phyloP scores from a whole-genome alignment of 2,797 vertebrate genomes.

The Kryptopterus vitreolus region DNA sequence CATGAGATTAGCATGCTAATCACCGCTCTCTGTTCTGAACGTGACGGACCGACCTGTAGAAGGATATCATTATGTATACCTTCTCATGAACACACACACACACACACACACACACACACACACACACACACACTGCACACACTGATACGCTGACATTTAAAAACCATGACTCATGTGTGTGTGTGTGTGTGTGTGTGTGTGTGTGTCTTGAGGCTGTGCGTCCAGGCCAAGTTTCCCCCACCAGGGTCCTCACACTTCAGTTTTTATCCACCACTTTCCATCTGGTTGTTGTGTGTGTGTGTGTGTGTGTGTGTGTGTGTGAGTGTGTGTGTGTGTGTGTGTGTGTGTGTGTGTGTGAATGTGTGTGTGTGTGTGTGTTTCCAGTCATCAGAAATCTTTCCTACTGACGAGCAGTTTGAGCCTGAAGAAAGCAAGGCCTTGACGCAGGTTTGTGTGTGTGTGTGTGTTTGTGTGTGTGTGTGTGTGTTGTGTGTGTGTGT shows the following conservation, averaged over 20 bases:
- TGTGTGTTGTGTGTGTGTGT: too few species aligned
- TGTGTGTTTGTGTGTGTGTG: too few species aligned
- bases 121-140: background rate
- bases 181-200: background rate
- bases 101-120: background rate
- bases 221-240: slow-evolving; percentile 65
- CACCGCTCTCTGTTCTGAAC: background rate
- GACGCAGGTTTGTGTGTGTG: background rate
- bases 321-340: slow-evolving; percentile 71
- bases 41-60: background rate
- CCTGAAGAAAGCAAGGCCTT: slow-evolving; percentile 65
- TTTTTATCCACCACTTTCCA: slow-evolving; percentile 74
- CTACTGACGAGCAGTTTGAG: slow-evolving; percentile 73
- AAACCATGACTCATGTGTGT: too few species aligned
- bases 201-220: slow-evolving; percentile 17
- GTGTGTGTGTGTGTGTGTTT: slow-evolving; percentile 74
- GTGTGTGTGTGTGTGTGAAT: slow-evolving; percentile 73
- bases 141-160: slow-evolving; percentile 6
- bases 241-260: slow-evolving; percentile 72
- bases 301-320: slow-evolving; percentile 74
- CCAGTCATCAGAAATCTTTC: slow-evolving; percentile 80
- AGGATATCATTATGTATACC: background rate
- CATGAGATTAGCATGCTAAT: background rate
- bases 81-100: slow-evolving; percentile 13
- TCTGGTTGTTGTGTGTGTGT: slow-evolving; percentile 71